A percentile compares a stretch with the other conserved stretches of the same genome.
Conservation (phyloP, 2,113 vertebrate genomes). For the Beaufortia kweichowensis region DNA sequence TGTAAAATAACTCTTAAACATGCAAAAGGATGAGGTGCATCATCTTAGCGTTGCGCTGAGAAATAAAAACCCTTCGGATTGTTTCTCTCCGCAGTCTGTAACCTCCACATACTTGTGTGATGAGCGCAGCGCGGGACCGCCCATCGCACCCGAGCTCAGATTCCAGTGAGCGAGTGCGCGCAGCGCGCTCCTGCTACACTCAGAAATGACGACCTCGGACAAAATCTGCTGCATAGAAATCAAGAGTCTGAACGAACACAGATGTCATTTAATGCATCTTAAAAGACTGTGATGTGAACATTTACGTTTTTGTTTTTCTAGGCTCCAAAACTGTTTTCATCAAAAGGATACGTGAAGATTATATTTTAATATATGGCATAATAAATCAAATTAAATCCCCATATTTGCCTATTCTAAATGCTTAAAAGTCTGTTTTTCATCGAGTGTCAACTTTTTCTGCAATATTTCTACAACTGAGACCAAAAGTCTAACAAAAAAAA, state of each 20-base stretch:
- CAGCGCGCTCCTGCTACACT: background rate
- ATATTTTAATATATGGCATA: too few relatives aligned
- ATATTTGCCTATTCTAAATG: too few relatives aligned
- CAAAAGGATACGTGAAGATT: too few relatives aligned
- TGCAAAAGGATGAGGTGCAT: background rate
- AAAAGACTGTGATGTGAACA: background rate
- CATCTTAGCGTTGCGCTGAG: background rate
- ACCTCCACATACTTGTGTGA: slow-evolving; percentile 34
- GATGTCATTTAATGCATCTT: background rate
- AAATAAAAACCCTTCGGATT: background rate
- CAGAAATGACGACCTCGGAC: background rate
- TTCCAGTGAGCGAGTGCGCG: slow-evolving; percentile 12
- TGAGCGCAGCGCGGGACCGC: slow-evolving; percentile 36
- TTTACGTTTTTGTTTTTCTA: too few relatives aligned
- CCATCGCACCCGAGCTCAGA: slow-evolving; percentile 9
- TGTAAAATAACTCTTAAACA: background rate
- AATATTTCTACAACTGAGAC: too few relatives aligned
- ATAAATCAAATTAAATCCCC: too few relatives aligned
- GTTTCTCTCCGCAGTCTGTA: slow-evolving; percentile 8
- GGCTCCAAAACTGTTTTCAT: background rate
- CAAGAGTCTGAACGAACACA: background rate
- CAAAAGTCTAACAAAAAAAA: too few relatives aligned
- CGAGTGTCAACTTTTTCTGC: too few relatives aligned
- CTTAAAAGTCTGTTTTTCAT: too few relatives aligned
- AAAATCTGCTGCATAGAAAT: background rate